Base-by-base conservation (phyloP, 2,797 vertebrate species). In the Echiichthys vipera region DNA sequence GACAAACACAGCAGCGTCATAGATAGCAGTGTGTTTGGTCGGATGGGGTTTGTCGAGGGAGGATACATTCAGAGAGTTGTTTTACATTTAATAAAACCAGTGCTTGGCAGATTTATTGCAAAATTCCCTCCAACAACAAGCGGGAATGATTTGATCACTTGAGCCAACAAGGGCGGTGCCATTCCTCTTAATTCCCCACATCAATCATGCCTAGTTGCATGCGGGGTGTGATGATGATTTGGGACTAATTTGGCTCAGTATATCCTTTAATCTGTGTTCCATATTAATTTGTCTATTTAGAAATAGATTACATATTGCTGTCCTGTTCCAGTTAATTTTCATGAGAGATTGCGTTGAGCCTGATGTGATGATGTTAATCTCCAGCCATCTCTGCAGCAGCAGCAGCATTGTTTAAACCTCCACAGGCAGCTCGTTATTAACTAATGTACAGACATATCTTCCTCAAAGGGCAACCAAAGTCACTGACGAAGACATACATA, bases 1-100 rank as follows among this genome's bases (percentile, higher is more conserved):
- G 77, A 67, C 81, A 80, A 82, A 84, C 77, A 64, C 73, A 53
- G 59, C 71, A 61, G 73, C 42, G 67, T 65, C 67, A 67, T 40
- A 53, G 51, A 69, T 58, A 18, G 20, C 32, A 40, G 22, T 4
- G 3, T 63, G 36, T 65, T 74, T 45, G 32, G 74, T 76, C 37
- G 61, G 61, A 47, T 47, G 11, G 32, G 46, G 53, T 61, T 78
- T 65, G 39, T 73, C 50, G 37, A 25, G 46, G 50, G 69, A 39
- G 51, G n/a, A 67, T 24, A 13, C 32, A 54, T 59, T 17, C 25
- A 32, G 51, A 47, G 56, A 22, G 30, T 17, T 65, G 64, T 70
- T 83, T 56, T 66, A 66, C 62, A 46, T 77, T 70, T 62, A 57
- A 40, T 29, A 43, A 29, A 40, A 57, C 4, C 40, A 9, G n/a